Conservation (phyloP, 1,140 invertebrate genomes). For the Acromyrmex charruanus region DNA sequence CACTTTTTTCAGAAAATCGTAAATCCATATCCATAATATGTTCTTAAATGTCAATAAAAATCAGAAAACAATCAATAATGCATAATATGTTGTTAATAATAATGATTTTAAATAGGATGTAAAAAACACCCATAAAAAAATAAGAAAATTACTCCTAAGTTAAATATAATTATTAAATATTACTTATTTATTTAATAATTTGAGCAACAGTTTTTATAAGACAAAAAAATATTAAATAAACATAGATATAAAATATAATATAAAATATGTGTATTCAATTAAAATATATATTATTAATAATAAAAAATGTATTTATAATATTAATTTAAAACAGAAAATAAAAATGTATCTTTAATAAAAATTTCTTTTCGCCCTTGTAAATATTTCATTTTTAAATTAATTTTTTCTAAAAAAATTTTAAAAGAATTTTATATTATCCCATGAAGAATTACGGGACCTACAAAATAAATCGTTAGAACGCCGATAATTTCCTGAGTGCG, state of each 20-base stretch:
- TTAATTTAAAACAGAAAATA: slow-evolving; percentile 1
- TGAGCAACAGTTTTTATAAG: too few species aligned
- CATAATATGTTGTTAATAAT: too few species aligned
- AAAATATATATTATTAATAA: background rate
- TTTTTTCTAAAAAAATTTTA: background rate
- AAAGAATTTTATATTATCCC: background rate
- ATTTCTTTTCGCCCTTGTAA: background rate
- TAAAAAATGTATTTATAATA: background rate
- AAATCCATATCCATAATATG: too few species aligned
- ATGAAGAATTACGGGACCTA: background rate
- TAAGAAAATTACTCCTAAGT: too few species aligned
- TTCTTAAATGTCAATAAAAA: too few species aligned
- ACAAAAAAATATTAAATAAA: too few species aligned
- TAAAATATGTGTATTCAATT: background rate
- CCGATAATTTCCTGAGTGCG: background rate
- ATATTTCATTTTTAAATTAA: background rate
- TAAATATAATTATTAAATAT: background rate
- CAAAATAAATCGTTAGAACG: slow-evolving; percentile 1
- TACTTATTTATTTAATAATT: background rate
- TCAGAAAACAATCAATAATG: too few species aligned
- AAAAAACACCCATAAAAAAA: too few species aligned
- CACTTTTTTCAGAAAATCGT: too few species aligned
- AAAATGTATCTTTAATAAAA: background rate
- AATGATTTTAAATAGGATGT: too few species aligned
- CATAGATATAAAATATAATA: too few species aligned